Conservation (phyloP, 2,797 vertebrate genomes). For the Notamacropus eugenii region DNA sequence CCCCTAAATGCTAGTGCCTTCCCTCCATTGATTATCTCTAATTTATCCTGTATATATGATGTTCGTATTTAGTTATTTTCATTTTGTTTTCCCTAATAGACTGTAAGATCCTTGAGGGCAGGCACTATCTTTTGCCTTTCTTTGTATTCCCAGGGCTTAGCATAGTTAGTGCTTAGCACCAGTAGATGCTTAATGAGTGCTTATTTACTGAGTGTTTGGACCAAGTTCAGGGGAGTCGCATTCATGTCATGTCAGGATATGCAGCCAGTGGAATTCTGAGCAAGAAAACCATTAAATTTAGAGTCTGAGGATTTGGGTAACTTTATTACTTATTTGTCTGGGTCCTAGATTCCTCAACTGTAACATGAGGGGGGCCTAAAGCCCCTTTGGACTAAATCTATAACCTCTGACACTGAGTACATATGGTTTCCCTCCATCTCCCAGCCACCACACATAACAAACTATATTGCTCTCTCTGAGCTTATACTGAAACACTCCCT, state of each 20-base stretch:
- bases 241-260: not conserved
- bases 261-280: not conserved
- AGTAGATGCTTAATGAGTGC: not conserved
- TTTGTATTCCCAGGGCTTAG: not conserved
- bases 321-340: not conserved
- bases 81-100: not conserved
- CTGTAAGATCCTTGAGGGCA: not conserved
- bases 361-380: not conserved
- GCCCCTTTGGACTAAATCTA: not conserved
- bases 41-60: too few species aligned
- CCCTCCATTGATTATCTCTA: not conserved
- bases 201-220: not conserved
- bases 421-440: not conserved
- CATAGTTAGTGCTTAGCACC: not conserved
- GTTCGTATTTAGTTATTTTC: not conserved
- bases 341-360: not conserved
- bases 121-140: not conserved
- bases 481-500: not conserved
- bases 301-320: not conserved
- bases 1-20: not conserved
- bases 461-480: not conserved
- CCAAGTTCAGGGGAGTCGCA: too few species aligned
- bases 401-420: not conserved
- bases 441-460: not conserved
- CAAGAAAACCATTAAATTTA: not conserved